Percentiles rank a stretch among this genome's conserved stretches.
Evolutionary conservation across 2,797 vertebrate genomes (phyloP).

Genomic region (Diplodus sargus): DNA sequence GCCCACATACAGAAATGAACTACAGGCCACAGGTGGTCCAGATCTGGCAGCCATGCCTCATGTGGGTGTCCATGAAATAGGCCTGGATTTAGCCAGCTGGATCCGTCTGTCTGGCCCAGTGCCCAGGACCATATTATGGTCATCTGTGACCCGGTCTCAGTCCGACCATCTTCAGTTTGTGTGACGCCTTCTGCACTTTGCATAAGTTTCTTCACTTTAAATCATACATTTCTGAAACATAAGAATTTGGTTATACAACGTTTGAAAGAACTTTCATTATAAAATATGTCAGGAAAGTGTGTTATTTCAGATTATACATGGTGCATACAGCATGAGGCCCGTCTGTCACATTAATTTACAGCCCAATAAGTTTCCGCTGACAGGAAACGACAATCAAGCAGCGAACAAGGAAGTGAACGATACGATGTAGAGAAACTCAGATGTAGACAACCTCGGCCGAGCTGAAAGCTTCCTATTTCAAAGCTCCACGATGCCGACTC

Average conservation of each 20-base stretch:
- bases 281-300: not conserved
- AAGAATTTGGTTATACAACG: not conserved
- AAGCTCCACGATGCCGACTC: constrained; percentile 27
- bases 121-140: too few species aligned
- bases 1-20: too few species aligned
- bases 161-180: too few species aligned
- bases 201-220: not conserved
- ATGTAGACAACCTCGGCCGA: not conserved
- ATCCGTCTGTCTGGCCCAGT: too few species aligned
- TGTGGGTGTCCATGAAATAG: too few species aligned
- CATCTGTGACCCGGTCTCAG: too few species aligned
- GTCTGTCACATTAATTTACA: not conserved
- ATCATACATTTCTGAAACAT: not conserved
- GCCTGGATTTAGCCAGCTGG: too few species aligned
- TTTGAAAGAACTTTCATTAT: not conserved
- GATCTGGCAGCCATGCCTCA: too few species aligned
- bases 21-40: too few species aligned
- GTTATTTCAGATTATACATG: not conserved
- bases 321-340: not conserved
- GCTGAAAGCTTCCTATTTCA: constrained; percentile 31
- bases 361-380: constrained; percentile 24
- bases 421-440: not conserved
- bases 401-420: not conserved
- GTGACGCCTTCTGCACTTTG: too few species aligned
- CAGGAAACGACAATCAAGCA: constrained; percentile 27